These are phyloP conservation scores for Heptranchias perlo DNA, from an alignment of 2,113 vertebrate genomes.

Conservation along the genomic window DNA sequence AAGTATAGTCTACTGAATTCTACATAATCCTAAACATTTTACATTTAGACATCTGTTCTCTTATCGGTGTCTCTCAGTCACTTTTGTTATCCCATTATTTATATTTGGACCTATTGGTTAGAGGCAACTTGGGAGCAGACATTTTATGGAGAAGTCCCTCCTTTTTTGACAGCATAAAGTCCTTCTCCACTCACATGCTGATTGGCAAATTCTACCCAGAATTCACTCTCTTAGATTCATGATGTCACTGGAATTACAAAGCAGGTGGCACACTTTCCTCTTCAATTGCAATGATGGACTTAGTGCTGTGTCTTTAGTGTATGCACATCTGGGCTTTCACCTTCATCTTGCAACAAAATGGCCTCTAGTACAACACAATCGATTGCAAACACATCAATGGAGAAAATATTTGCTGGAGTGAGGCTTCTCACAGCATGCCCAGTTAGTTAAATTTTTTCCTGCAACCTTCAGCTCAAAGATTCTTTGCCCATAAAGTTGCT, in stretches of 20 bases:
- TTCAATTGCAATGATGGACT: neutral
- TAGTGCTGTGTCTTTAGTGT: neutral
- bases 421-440: too few species aligned
- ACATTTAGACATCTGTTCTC: neutral
- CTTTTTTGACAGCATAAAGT: neutral
- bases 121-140: neutral
- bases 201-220: neutral
- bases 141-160: neutral
- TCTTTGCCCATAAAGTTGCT: too few species aligned
- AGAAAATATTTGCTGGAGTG: too few species aligned
- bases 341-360: neutral
- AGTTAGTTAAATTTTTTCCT: too few species aligned
- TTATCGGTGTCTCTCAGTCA: neutral
- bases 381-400: neutral
- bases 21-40: neutral
- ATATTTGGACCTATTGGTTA: neutral
- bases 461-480: too few species aligned
- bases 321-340: neutral
- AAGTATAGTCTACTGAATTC: neutral
- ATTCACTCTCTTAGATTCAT: neutral
- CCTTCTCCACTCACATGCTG: neutral
- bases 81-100: neutral
- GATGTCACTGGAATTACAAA: neutral
- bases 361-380: neutral
- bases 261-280: neutral